phyloP scores from a whole-genome alignment of 2,888 invertebrate species.

The Trilocha varians region DNA sequence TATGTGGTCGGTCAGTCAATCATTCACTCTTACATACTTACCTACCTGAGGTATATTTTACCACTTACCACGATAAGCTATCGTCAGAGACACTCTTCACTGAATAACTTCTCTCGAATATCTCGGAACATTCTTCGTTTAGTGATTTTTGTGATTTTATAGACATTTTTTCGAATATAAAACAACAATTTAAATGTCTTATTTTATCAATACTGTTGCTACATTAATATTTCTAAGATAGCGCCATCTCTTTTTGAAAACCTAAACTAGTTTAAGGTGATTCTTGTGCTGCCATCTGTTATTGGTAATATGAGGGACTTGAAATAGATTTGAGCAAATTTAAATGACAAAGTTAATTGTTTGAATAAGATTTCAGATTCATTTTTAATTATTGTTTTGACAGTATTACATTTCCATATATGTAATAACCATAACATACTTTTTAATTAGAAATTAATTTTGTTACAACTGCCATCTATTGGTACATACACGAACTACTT shows the following conservation, averaged over 20 bases:
- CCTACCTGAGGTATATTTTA: background rate
- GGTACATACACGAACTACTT: too few relatives aligned
- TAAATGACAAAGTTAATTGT: too few relatives aligned
- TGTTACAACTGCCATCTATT: too few relatives aligned
- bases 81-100: conserved; percentile 50
- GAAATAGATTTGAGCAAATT: too few relatives aligned
- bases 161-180: conserved; percentile 38
- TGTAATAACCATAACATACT: too few relatives aligned
- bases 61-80: conserved; percentile 41
- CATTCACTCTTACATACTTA: too few relatives aligned
- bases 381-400: too few relatives aligned
- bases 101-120: conserved; percentile 52
- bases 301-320: too few relatives aligned
- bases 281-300: background rate
- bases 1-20: too few relatives aligned
- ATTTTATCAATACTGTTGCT: conserved; percentile 30
- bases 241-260: background rate
- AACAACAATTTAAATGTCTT: conserved; percentile 6
- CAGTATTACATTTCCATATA: too few relatives aligned
- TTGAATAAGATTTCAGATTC: too few relatives aligned
- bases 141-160: conserved; percentile 54
- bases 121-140: conserved; percentile 53
- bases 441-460: too few relatives aligned
- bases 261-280: background rate
- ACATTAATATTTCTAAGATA: background rate